Evolutionary conservation across 2,113 vertebrate species (phyloP).

Genomic region (Falco punctatus): DNA sequence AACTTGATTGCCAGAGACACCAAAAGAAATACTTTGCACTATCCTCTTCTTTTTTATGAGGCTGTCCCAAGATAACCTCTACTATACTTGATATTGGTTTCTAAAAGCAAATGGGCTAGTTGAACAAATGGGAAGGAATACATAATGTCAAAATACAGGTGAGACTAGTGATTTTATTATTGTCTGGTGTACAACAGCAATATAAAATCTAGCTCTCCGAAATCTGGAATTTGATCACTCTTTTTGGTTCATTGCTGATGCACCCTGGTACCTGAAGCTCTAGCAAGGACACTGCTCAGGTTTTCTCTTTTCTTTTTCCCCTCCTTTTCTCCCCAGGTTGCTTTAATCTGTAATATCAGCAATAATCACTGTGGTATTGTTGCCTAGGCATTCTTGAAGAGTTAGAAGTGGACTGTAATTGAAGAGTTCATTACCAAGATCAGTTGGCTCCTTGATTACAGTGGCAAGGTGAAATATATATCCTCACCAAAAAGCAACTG

Average conservation of each 20-base stretch:
- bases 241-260: not conserved
- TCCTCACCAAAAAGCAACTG: conserved; percentile 82
- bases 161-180: not conserved
- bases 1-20: not conserved
- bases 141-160: not conserved
- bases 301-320: not conserved
- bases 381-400: conserved; percentile 68
- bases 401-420: conserved; percentile 76
- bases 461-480: conserved; percentile 81
- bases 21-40: not conserved
- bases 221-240: not conserved
- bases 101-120: not conserved
- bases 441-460: conserved; percentile 77
- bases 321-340: not conserved
- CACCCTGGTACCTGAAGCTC: not conserved
- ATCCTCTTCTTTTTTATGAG: not conserved
- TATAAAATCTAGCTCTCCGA: not conserved
- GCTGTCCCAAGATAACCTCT: not conserved
- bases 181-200: not conserved
- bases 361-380: conserved; percentile 65
- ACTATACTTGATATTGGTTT: not conserved
- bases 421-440: conserved; percentile 81
- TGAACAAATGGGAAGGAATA: not conserved
- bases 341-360: conserved; percentile 53
- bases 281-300: not conserved